Evolutionary conservation across 2,797 vertebrate genomes (phyloP).

Genomic region (Percopsis omiscomaycus): DNA sequence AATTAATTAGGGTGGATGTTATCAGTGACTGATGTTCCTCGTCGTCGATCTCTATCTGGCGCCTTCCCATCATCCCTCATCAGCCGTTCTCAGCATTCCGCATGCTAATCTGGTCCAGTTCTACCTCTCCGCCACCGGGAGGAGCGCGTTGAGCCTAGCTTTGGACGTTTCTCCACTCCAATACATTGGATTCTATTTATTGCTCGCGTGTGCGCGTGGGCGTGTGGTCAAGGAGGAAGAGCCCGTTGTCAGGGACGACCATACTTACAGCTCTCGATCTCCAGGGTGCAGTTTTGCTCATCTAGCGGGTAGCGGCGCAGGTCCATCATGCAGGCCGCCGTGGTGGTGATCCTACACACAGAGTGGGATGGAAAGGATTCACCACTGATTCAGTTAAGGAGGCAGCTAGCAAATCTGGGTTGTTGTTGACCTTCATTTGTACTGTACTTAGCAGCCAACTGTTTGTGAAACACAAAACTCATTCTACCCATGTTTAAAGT

Average conservation of each 20-base stretch:
- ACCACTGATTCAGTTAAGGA: conserved; percentile 16
- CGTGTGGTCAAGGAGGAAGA: conserved; percentile 9
- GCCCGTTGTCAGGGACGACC: conserved; percentile 59
- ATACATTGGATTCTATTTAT: conserved; percentile 37
- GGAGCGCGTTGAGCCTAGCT: conserved; percentile 30
- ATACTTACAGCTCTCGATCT: conserved; percentile 98
- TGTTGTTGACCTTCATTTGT: conserved; percentile 48
- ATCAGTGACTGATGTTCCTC: conserved; percentile 76
- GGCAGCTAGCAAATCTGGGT: not conserved
- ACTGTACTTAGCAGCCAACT: not conserved
- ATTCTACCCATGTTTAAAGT: too few relatives aligned
- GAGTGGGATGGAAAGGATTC: conserved; percentile 45
- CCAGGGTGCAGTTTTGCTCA: conserved; percentile 95
- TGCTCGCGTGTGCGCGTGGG: conserved; percentile 21
- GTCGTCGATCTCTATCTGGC: conserved; percentile 64
- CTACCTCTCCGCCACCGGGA: conserved; percentile 47
- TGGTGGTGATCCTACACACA: conserved; percentile 89
- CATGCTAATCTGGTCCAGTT: conserved; percentile 54
- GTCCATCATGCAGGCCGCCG: conserved; percentile 98
- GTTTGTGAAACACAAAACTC: too few relatives aligned
- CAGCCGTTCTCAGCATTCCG: conserved; percentile 73
- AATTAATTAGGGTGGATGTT: conserved; percentile 77
- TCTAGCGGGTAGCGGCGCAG: conserved; percentile 92
- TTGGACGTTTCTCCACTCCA: conserved; percentile 22
- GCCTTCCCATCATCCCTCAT: conserved; percentile 55